These are phyloP conservation scores for Chorisops tibialis DNA, from an alignment of 2,888 invertebrate species.

Conservation along the genomic window DNA sequence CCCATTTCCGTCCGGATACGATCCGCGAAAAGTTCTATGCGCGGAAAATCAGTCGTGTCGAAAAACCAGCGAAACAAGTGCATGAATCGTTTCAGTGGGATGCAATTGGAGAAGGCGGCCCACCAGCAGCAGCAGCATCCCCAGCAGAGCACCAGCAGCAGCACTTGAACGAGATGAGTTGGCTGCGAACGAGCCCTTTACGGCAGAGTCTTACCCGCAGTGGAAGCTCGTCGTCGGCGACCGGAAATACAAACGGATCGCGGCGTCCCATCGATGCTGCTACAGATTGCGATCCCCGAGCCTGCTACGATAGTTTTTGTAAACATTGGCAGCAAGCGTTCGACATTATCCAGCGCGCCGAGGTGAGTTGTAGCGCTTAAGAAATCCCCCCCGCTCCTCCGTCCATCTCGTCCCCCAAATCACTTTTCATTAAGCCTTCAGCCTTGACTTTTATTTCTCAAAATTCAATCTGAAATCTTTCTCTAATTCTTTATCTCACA, in stretches of 20 bases:
- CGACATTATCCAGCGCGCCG: conserved; percentile 75
- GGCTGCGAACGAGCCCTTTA: conserved; percentile 62
- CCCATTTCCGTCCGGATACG: too few relatives aligned
- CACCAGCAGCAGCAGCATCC: too few relatives aligned
- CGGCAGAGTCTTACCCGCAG: conserved; percentile 53
- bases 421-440: too few relatives aligned
- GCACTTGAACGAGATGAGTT: conserved; percentile 58
- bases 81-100: too few relatives aligned
- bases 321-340: conserved; percentile 92
- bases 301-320: conserved; percentile 88
- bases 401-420: background rate
- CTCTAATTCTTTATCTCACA: too few relatives aligned
- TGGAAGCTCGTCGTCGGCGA: conserved; percentile 53
- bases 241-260: conserved; percentile 43
- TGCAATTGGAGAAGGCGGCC: too few relatives aligned
- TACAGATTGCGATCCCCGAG: conserved; percentile 78
- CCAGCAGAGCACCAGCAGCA: too few relatives aligned
- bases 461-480: too few relatives aligned
- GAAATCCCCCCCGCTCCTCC: too few relatives aligned
- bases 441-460: conserved; percentile 22
- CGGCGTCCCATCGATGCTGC: conserved; percentile 63
- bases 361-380: conserved; percentile 42
- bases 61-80: too few relatives aligned
- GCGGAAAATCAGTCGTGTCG: too few relatives aligned
- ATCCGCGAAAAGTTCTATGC: too few relatives aligned